Percentiles rank a stretch among this genome's conserved stretches.
Conservation (phyloP, 2,797 vertebrate genomes). For the Myiotriccus ornatus region DNA sequence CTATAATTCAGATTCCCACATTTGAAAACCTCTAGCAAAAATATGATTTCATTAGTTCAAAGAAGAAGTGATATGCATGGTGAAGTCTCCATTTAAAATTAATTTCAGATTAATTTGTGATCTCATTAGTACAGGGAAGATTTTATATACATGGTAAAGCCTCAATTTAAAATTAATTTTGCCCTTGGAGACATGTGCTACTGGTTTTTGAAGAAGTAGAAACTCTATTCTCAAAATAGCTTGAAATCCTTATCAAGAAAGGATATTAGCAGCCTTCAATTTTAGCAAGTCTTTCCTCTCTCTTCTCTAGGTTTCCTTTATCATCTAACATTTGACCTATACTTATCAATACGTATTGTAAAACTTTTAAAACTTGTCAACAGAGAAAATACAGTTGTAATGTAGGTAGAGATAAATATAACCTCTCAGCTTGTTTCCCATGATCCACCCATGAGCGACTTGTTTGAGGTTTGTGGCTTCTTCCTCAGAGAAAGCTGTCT, state of each 20-base stretch:
- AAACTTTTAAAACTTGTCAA: conserved; percentile 67
- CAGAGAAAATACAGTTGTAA: conserved; percentile 59
- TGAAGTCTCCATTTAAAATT: neutral
- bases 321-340: conserved; percentile 65
- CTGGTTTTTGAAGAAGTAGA: neutral
- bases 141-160: neutral
- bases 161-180: neutral
- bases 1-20: neutral
- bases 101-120: neutral
- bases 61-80: neutral
- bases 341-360: conserved; percentile 75
- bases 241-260: conserved; percentile 48
- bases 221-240: conserved; percentile 33
- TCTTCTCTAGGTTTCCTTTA: conserved; percentile 59
- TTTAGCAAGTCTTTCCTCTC: conserved; percentile 52
- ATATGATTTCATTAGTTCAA: neutral
- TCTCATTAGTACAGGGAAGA: neutral
- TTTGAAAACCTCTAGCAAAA: neutral
- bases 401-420: conserved; percentile 74
- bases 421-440: conserved; percentile 70
- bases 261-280: conserved; percentile 45
- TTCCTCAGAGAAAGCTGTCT: conserved; percentile 56
- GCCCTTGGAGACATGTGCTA: neutral
- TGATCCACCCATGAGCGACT: conserved; percentile 56
- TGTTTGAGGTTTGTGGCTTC: conserved; percentile 38